Evolutionary conservation across 2,888 invertebrate species (phyloP), one percentile per base, ranked within the genome.

Genomic region (Lasioglossum figueresi): DNA sequence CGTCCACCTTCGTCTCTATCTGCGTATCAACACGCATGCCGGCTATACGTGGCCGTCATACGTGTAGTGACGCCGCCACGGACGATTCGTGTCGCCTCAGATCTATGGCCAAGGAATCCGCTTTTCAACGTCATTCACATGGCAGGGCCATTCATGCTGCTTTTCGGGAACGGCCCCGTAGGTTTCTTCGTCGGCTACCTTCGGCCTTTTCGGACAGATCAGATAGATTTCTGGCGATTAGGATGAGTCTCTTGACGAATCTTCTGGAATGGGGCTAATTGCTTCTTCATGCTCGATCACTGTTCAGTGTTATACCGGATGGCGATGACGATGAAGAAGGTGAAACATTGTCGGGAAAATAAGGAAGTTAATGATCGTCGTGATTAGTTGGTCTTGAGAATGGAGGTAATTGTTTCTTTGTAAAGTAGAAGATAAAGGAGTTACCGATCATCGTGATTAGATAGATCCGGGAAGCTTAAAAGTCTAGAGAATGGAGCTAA

Each of bases 1-100:
- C 87, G 80, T 89, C 88, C 87, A 76, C 86, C 89, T 80, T 83
- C 83, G 85, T 89, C 86, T 80, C 84, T 89, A 88, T 88, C 88
- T 86, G 82, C 80, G 86, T 84, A 84, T 86, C 87, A 85, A 85
- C 87, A 87, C 87, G 87, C 87, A 85, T 79, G 63, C 63, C 63
- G 82, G 74, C 27, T 79, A 80, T 80, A 82, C 86, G 86, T 84
- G 84, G 84, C 40, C 70, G 84, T 86, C 86, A 84, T 86, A 84
- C 79, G 80, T 81, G 73, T 78, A 48, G 71, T 43, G 85, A 85
- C 75, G 77, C 10, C 59, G 68, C 8, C 43, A 31, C 68, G 59
- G 27, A 23, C 68, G 71, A 52, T 45, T 83, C 76, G 63, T 76
- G 73, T 83, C 70, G 74, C 31, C 76, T 14, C 23, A 43, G 27